Evolutionary conservation across 1,140 invertebrate species (phyloP).

Genomic region (Scaptodrosophila lebanonensis): DNA sequence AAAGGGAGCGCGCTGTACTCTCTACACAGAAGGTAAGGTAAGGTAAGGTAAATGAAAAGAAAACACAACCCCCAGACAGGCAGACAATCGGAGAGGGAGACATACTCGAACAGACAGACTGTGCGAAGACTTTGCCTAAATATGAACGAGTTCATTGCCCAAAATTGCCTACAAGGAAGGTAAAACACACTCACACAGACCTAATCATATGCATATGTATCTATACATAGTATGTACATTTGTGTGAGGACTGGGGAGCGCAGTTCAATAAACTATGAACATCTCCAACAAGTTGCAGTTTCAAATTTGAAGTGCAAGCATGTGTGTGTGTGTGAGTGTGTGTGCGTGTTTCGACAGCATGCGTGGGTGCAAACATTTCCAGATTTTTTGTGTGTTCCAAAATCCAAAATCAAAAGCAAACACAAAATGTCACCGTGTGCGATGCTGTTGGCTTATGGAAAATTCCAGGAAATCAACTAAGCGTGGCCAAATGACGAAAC

Average conservation of each 20-base stretch:
- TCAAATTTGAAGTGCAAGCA: constrained; percentile 1
- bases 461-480: constrained; percentile 25
- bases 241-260: not conserved
- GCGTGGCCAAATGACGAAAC: constrained; percentile 20
- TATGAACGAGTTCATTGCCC: constrained; percentile 41
- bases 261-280: constrained; percentile 29
- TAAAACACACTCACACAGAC: no score
- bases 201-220: no score
- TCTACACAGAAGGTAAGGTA: constrained; percentile 13
- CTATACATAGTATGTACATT: no score
- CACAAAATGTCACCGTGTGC: no score
- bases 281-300: constrained; percentile 20
- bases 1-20: constrained; percentile 13
- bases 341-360: no score
- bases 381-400: no score
- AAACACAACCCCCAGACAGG: constrained; percentile 22
- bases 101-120: not conserved
- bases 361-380: no score
- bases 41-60: constrained; percentile 5
- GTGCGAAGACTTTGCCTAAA: not conserved
- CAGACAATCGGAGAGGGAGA: not conserved
- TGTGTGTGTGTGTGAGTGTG: not conserved
- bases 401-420: no score
- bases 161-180: constrained; percentile 33
- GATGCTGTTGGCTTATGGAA: no score